Evolutionary conservation across 2,113 vertebrate genomes (phyloP), one percentile per base, ranked within the genome.

Genomic region (Myrmecobius fasciatus): DNA sequence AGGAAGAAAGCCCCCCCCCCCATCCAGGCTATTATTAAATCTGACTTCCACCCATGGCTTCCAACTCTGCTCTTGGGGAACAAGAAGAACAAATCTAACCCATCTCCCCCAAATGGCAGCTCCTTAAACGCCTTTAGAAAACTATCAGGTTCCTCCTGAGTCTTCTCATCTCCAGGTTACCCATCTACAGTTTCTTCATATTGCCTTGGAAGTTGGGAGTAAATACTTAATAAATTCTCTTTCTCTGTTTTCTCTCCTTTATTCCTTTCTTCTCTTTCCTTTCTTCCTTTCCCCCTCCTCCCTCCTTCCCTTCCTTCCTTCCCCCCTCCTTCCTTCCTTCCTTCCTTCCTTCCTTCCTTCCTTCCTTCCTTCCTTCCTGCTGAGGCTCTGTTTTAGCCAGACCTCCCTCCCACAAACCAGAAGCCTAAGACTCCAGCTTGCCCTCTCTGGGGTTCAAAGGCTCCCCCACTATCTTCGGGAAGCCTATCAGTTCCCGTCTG

Each of bases 231-330:
- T n/a, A 83, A 83, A n/a, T 83, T 20, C 28, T 31, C 24, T 25
- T 53, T 53, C 53, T 24, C 22, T 53, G 12, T 24, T 53, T 53
- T 24, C 53, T 4, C 24, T 25, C 52, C 17, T 53, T 25, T 25
- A 6, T 53, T 25, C 53, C 24, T 25, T 6, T 8, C 25, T 54
- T 25, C 24, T 25, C 22, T 25, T 67, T 14, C 28, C 31, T 67
- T 36, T 10, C 3, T 24, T 24, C 53, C 22, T 53, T 5, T 17
- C 22, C 22, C 22, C 53, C 17, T 24, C 0, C 1, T 25, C 53
- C 14, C 17, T 20, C 12, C 1, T 36, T 17, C 3, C 12, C 1
- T 14, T 0, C 12, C 14, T 67, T 4, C 24, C 17, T 67, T 12
- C 9, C 17, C 36, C 28, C 56, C 17, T 67, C 56, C 26, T 60